Evolutionary conservation across 2,113 vertebrate species (phyloP).

Genomic region (Pandion haliaetus): DNA sequence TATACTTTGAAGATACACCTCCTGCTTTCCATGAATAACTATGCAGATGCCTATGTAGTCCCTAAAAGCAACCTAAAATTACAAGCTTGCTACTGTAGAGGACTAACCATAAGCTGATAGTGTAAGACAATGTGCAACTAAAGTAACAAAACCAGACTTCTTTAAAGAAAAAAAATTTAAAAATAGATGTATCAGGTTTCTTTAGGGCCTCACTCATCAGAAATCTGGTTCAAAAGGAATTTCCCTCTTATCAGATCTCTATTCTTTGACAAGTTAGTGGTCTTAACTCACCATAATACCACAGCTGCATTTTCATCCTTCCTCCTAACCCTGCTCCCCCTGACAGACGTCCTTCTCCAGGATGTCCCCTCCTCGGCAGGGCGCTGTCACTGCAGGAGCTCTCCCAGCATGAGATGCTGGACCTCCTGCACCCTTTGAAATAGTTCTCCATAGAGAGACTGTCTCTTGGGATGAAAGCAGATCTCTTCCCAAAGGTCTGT

Average conservation of each 20-base stretch:
- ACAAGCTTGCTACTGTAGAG: not conserved
- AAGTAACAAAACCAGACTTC: not conserved
- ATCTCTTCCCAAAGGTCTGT: not conserved
- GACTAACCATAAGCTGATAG: not conserved
- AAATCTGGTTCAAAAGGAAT: not conserved
- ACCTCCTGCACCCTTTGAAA: not conserved
- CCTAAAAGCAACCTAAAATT: not conserved
- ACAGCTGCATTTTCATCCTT: not conserved
- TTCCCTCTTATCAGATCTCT: not conserved
- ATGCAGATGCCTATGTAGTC: not conserved
- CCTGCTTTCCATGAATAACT: not conserved
- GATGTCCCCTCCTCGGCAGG: not conserved
- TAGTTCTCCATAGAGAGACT: not conserved
- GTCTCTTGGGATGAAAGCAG: not conserved
- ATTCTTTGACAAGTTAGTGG: not conserved
- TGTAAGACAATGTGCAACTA: not conserved
- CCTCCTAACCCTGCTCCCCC: not conserved
- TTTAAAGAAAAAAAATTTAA: not conserved
- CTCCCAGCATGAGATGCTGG: not conserved
- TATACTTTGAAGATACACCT: not conserved
- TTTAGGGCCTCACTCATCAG: not conserved
- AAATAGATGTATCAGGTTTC: not conserved
- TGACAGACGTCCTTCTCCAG: rapidly evolving
- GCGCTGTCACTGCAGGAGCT: rapidly evolving
- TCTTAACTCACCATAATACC: not conserved